These are phyloP conservation scores for Elysia chlorotica DNA, from an alignment of 1,140 invertebrate species.

Conservation along the genomic window DNA sequence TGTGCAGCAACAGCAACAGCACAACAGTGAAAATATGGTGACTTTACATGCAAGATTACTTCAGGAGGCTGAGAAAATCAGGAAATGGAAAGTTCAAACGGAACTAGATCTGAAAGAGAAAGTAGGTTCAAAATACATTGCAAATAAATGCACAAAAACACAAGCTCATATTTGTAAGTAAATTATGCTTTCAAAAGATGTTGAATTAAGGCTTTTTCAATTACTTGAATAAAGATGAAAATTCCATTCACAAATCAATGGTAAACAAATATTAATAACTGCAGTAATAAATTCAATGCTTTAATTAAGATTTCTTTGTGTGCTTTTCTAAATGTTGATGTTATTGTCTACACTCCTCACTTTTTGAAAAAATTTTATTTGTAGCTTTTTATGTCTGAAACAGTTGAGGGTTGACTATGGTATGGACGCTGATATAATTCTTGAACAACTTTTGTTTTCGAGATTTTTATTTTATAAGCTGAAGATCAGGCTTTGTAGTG, in stretches of 20 bases:
- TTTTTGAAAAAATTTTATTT: no score
- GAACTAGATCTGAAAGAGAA: constrained; percentile 58
- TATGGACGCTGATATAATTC: neutral
- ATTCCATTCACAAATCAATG: neutral
- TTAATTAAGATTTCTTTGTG: neutral
- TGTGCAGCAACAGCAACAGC: no score
- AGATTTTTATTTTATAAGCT: neutral
- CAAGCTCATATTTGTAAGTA: no score
- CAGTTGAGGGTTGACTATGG: no score
- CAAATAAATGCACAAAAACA: neutral
- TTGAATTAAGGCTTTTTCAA: neutral
- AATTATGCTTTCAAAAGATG: neutral
- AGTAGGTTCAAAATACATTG: constrained; percentile 24
- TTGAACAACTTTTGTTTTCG: neutral
- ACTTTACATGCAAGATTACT: constrained; percentile 53
- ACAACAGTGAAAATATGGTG: constrained; percentile 36
- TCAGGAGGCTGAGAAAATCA: constrained; percentile 56
- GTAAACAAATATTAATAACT: neutral
- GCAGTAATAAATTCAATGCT: neutral
- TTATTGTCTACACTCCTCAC: no score
- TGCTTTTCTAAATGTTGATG: no score
- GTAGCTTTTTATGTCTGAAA: no score
- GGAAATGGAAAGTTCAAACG: constrained; percentile 58
- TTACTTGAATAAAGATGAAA: neutral
- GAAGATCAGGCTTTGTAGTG: neutral